Evolutionary conservation across 2,797 vertebrate species (phyloP), one percentile per base, ranked within the genome.

Genomic region (Neosalanx taihuensis): DNA sequence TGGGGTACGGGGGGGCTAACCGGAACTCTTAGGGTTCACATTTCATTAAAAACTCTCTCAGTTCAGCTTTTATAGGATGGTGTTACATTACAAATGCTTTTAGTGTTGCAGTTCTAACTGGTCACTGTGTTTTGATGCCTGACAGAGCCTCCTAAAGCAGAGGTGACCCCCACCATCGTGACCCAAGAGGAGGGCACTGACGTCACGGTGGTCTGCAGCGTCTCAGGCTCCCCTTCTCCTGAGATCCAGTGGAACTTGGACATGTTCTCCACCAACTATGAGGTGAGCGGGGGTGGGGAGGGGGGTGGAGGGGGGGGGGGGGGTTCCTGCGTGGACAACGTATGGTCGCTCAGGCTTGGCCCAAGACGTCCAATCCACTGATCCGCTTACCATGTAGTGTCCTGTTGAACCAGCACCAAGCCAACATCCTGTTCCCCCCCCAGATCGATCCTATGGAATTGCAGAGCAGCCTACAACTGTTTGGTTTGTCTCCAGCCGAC

Each of bases 401-500:
- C 37, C 9, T 12, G 7, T 10, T 41, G 37, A 41, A 10, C 37
- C 37, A 10, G 9, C 10, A 41, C 37, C 9, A 41, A 7, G 37
- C 7, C 37, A 41, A 41, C 37, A 12, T 41, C 37, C 37, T 41
- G 37, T 41, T 37, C 35, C 6, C 46, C 15, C 49, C 49, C 51
- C 88, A 98, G 95, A 92, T 89, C 71, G 92, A 95, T 58, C 88
- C 86, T 56, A 84, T 80, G 72, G 93, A 92, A 53, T 92, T 83
- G 17, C 85, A 93, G 81, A 94, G 92, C 80, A 93, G 85, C 17
- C 89, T 99, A 84, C 94, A 89, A 76, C 87, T 99, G 87, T 94
- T 90, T 68, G 94, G 94, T 71, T 92, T 98, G 81, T 97, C 96
- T 51, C 93, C 94, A 4, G 88, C 92, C 51, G 97, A 99, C 88